A percentile compares a stretch with the other conserved stretches of the same genome.
Conservation (phyloP, 2,113 vertebrate genomes). For the Dunckerocampus dactyliophorus region DNA sequence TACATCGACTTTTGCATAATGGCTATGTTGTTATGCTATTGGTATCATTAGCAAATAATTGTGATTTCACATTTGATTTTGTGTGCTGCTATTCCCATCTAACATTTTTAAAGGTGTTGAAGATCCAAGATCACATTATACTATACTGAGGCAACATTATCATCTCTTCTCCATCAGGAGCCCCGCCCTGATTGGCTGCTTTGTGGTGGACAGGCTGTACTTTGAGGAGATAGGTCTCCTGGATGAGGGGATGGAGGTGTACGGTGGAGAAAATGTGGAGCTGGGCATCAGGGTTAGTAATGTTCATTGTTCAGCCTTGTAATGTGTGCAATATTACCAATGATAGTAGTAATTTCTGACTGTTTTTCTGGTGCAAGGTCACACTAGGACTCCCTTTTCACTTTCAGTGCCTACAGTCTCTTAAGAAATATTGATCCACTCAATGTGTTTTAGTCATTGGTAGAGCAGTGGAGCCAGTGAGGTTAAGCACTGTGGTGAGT, state of each 20-base stretch:
- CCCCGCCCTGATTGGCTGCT: constrained; percentile 97
- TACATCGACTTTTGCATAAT: too few species aligned
- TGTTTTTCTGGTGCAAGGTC: constrained; percentile 38
- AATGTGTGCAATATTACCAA: constrained; percentile 53
- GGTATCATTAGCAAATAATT: background rate
- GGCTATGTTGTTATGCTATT: too few species aligned
- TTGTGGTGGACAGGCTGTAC: constrained; percentile 93
- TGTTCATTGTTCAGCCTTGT: constrained; percentile 47
- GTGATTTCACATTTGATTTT: background rate
- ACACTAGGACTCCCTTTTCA: constrained; percentile 1
- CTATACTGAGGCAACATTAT: constrained; percentile 23
- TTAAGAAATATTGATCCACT: constrained; percentile 9
- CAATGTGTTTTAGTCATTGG: background rate
- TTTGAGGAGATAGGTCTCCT: constrained; percentile 96
- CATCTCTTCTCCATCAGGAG: constrained; percentile 75
- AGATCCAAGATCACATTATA: constrained; percentile 24
- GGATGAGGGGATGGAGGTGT: constrained; percentile 98
- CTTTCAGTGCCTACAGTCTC: background rate
- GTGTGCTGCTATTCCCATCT: background rate
- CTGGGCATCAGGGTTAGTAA: constrained; percentile 92
- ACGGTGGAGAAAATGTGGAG: constrained; percentile 96
- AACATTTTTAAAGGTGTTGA: constrained; percentile 1
- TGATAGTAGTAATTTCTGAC: constrained; percentile 44
- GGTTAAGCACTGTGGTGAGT: background rate
- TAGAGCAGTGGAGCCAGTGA: background rate